Evolutionary conservation across 2,888 invertebrate genomes (phyloP), one percentile per base, ranked within the genome.

Genomic region (Epirrita christyi): DNA sequence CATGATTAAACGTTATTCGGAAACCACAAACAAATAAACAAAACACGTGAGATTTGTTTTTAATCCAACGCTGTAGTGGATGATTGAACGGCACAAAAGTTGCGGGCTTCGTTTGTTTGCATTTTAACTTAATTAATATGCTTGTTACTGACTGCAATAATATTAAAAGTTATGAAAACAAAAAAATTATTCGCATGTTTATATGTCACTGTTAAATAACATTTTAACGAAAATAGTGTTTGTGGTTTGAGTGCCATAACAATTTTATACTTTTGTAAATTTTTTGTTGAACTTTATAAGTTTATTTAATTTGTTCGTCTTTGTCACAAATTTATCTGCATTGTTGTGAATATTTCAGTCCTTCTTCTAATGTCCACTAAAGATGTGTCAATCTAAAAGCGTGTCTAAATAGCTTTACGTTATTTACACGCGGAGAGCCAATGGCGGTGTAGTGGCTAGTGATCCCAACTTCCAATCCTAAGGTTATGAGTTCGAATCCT

Each of bases 41-140:
- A 29, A 59, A 50, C 42, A 52, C 13, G 27, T n/a, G 6, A 10
- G 56, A 67, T 64, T 63, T 65, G 64, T 67, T 61, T 63, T 59
- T 61, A 66, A 71, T 72, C 54, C 63, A 67, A 58, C 58, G 54
- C 66, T 70, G 67, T 56, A 55, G 67, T 55, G 61, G 59, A 68
- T 73, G 71, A 72, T 73, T 70, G 68, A 57, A 45, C 61, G 62
- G 65, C 69, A 79, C 73, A 72, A 75, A 80, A 83, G 73, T 76
- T 76, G 56, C 60, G 47, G 61, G 64, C 63, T 70, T 68, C 67
- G 71, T 78, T 73, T 78, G 78, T 81, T 84, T 80, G 75, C 68
- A 75, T 80, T 79, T 76, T 71, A 76, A 79, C 75, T 80, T 80
- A 79, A 82, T 83, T 81, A 81, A 78, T 80, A 79, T 73, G 72